phyloP scores from a whole-genome alignment of 2,888 invertebrate species.

The Amphipoea oculea region DNA sequence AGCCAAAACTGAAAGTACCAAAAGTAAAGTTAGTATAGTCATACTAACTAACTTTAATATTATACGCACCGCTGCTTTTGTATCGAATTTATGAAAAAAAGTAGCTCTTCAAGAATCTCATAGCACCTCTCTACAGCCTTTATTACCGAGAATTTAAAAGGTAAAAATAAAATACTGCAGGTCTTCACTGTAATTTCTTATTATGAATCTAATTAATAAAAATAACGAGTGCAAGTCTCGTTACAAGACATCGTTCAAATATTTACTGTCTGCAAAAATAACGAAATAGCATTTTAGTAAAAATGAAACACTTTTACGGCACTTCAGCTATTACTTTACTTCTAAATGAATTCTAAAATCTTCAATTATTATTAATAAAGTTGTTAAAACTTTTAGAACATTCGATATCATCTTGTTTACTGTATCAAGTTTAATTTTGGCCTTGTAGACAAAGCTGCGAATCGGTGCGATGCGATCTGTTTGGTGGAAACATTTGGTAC shows the following conservation, averaged over 20 bases:
- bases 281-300: slow-evolving; percentile 16
- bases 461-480: too few species aligned
- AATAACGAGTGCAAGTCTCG: slow-evolving; percentile 25
- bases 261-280: slow-evolving; percentile 31
- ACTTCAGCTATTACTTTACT: slow-evolving; percentile 37
- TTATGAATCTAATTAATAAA: slow-evolving; percentile 30
- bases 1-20: too few species aligned
- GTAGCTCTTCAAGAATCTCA: slow-evolving; percentile 24
- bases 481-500: too few species aligned
- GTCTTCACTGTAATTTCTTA: slow-evolving; percentile 14
- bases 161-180: slow-evolving; percentile 23
- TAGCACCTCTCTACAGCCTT: slow-evolving; percentile 1
- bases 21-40: too few species aligned
- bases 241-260: slow-evolving; percentile 15
- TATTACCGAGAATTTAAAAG: slow-evolving; percentile 14
- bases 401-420: slow-evolving; percentile 40
- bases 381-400: slow-evolving; percentile 43
- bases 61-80: neutral
- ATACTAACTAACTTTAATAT: neutral
- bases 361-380: slow-evolving; percentile 47
- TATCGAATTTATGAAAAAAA: slow-evolving; percentile 1
- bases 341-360: slow-evolving; percentile 41
- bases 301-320: slow-evolving; percentile 40
- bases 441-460: too few species aligned
- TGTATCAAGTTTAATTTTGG: slow-evolving; percentile 28